These are phyloP conservation scores for Macropis europaea DNA, from an alignment of 2,888 invertebrate species.

Conservation along the genomic window DNA sequence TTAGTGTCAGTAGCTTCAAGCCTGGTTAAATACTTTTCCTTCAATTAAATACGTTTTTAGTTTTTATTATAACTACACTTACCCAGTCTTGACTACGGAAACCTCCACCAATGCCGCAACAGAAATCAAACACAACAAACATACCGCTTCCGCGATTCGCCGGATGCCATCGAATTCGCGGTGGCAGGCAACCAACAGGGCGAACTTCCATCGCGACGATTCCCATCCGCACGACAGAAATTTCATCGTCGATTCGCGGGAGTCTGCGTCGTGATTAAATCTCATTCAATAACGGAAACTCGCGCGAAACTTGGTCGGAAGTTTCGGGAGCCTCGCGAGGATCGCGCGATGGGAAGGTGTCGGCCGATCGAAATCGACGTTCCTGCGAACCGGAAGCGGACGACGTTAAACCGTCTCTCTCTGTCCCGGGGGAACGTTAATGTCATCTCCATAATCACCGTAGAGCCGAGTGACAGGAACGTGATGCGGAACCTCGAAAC, in stretches of 20 bases:
- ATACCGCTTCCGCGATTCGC: too few species aligned
- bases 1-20: too few species aligned
- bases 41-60: too few species aligned
- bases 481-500: slow-evolving; percentile 57
- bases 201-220: too few species aligned
- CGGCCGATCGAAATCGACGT: slow-evolving; percentile 24
- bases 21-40: too few species aligned
- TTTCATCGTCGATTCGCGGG: neutral
- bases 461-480: slow-evolving; percentile 54
- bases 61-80: too few species aligned
- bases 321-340: slow-evolving; percentile 15
- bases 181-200: too few species aligned
- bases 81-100: too few species aligned
- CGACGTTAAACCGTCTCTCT: slow-evolving; percentile 25
- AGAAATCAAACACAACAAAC: too few species aligned
- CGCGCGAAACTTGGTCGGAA: slow-evolving; percentile 11
- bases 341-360: neutral
- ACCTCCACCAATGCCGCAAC: too few species aligned
- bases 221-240: neutral
- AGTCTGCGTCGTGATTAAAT: slow-evolving; percentile 34
- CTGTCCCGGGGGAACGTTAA: slow-evolving; percentile 50
- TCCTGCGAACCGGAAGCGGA: slow-evolving; percentile 9
- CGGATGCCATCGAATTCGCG: too few species aligned
- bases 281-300: slow-evolving; percentile 35
- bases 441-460: slow-evolving; percentile 60